These are phyloP conservation scores for Sebastiscus tertius DNA, from an alignment of 2,797 vertebrate genomes.

Conservation along the genomic window DNA sequence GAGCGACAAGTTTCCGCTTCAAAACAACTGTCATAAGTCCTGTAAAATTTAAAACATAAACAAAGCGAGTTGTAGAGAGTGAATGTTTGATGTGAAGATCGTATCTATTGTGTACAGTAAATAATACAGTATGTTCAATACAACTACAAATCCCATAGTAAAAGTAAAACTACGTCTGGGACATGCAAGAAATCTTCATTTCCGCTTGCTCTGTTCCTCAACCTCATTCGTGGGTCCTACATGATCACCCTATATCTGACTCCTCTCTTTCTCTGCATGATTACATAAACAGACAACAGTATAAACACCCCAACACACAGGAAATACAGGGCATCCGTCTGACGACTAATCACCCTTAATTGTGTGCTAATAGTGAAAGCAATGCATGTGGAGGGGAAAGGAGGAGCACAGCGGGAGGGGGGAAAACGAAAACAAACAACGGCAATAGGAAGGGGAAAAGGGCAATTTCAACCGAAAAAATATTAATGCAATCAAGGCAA, in stretches of 20 bases:
- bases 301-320: conserved; percentile 59
- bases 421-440: conserved; percentile 78
- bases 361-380: conserved; percentile 80
- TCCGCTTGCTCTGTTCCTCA: neutral
- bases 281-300: conserved; percentile 37
- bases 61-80: neutral
- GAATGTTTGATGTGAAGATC: neutral
- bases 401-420: conserved; percentile 41
- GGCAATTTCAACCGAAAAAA: conserved; percentile 82
- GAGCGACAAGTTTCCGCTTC: neutral
- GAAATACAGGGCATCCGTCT: conserved; percentile 78
- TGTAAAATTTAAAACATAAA: neutral
- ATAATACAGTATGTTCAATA: neutral
- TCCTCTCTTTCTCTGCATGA: conserved; percentile 28
- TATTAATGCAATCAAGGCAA: conserved; percentile 85
- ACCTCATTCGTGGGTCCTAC: neutral
- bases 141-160: neutral
- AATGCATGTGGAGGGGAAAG: conserved; percentile 52
- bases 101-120: neutral
- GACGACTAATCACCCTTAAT: conserved; percentile 83
- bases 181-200: neutral
- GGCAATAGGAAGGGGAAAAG: conserved; percentile 83
- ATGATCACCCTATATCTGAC: conserved; percentile 12
- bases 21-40: neutral
- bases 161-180: neutral